Percentiles rank a stretch among this genome's conserved stretches.
Conservation (phyloP, 2,113 vertebrate species). For the Marmota flaviventris region DNA sequence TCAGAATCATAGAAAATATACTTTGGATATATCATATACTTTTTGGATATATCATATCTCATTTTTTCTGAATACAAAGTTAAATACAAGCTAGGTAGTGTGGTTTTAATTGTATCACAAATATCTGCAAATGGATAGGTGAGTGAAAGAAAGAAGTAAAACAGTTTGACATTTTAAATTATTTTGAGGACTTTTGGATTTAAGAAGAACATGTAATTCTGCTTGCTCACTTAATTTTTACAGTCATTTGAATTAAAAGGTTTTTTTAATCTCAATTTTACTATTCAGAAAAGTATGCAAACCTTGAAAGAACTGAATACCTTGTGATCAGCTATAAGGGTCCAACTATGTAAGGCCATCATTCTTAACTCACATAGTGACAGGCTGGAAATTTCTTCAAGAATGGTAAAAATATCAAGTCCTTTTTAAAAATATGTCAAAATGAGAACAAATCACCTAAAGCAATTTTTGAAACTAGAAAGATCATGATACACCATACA, state of each 20-base stretch:
- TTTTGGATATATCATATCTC: not conserved
- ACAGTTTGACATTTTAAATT: not conserved
- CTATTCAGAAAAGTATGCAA: not conserved
- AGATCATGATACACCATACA: not conserved
- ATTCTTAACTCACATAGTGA: not conserved
- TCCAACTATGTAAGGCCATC: not conserved
- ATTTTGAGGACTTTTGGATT: not conserved
- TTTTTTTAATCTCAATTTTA: slow-evolving; percentile 20
- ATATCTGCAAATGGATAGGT: not conserved
- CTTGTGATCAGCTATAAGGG: not conserved
- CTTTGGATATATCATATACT: not conserved
- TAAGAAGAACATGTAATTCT: not conserved
- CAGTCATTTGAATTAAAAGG: not conserved
- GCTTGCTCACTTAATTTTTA: slow-evolving; percentile 3
- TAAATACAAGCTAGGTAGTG: not conserved
- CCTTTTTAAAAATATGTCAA: not conserved
- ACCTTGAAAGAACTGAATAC: not conserved
- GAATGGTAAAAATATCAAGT: not conserved
- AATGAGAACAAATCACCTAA: slow-evolving; percentile 16
- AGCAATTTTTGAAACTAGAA: not conserved
- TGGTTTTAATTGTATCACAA: not conserved
- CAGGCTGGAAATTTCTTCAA: not conserved
- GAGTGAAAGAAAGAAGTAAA: not conserved
- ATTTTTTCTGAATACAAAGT: not conserved
- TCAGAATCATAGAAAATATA: not conserved